Conservation (phyloP, 2,797 vertebrate species). For the Microhierax caerulescens region DNA sequence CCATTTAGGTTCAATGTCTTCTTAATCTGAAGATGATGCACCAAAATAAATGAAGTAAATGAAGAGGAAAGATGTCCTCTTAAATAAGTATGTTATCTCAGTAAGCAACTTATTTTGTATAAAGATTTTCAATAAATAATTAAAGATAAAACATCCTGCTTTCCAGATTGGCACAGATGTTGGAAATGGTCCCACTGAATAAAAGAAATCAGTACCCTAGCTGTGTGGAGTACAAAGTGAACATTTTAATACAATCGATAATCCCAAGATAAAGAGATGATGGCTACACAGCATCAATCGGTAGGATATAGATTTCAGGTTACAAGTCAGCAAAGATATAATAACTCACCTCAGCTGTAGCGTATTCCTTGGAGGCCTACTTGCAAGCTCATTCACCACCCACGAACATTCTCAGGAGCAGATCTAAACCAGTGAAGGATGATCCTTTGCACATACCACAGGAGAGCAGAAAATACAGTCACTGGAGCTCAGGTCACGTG, state of each 20-base stretch:
- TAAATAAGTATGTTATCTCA: background rate
- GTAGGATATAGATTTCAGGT: conserved; percentile 57
- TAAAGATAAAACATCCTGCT: conserved; percentile 8
- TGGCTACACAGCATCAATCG: background rate
- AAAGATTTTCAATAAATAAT: conserved; percentile 52
- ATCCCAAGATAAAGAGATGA: conserved; percentile 35
- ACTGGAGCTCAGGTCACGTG: rapidly evolving
- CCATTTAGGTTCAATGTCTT: background rate
- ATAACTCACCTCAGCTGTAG: conserved; percentile 34
- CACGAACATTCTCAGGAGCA: background rate
- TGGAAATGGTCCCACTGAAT: conserved; percentile 8
- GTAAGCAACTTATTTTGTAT: background rate
- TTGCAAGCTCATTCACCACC: background rate
- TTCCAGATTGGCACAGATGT: background rate
- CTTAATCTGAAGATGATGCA: background rate
- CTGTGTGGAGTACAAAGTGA: conserved; percentile 37
- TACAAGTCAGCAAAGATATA: conserved; percentile 36
- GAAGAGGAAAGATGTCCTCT: background rate
- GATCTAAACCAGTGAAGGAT: conserved; percentile 9
- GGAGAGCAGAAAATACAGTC: background rate
- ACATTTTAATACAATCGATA: conserved; percentile 66
- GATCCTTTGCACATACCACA: background rate
- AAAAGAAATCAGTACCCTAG: conserved; percentile 28
- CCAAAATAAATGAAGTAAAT: background rate
- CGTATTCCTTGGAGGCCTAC: background rate